These are phyloP conservation scores for Sarcophaga peregrina DNA, from an alignment of 1,140 invertebrate species.

Conservation along the genomic window DNA sequence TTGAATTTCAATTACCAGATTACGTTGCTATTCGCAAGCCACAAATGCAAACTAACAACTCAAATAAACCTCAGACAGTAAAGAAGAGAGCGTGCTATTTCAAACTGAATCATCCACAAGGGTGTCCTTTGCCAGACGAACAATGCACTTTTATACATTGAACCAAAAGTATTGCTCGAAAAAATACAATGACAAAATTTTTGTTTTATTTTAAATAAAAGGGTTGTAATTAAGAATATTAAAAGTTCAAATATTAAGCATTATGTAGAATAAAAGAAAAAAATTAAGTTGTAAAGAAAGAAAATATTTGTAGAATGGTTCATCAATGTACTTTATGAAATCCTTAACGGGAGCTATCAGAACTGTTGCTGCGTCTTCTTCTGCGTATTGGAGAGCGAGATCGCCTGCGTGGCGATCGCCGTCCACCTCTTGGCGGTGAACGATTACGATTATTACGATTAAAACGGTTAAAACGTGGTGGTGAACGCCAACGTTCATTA, in stretches of 20 bases:
- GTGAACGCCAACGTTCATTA: constrained; percentile 74
- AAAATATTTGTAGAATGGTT: neutral
- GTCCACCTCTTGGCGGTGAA: constrained; percentile 52
- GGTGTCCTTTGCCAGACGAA: constrained; percentile 77
- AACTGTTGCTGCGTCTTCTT: constrained; percentile 62
- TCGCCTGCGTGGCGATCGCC: constrained; percentile 60
- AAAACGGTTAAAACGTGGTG: constrained; percentile 67
- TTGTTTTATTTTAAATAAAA: neutral
- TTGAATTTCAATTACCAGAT: constrained; percentile 76
- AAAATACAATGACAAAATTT: neutral
- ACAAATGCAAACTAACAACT: constrained; percentile 58
- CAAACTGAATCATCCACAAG: constrained; percentile 85
- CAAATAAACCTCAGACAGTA: constrained; percentile 52
- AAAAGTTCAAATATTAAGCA: too few species aligned
- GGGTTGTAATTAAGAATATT: neutral
- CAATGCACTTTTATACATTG: constrained; percentile 82
- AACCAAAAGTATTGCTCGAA: constrained; percentile 24
- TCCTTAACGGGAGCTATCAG: constrained; percentile 62
- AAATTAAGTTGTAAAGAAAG: too few species aligned
- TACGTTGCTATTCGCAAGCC: constrained; percentile 78
- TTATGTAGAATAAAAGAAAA: too few species aligned
- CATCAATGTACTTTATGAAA: neutral
- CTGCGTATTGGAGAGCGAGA: constrained; percentile 64
- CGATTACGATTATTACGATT: constrained; percentile 59
- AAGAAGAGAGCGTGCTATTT: constrained; percentile 90